Conservation (phyloP, 2,888 invertebrate species). For the Ephialtes manifestator region DNA sequence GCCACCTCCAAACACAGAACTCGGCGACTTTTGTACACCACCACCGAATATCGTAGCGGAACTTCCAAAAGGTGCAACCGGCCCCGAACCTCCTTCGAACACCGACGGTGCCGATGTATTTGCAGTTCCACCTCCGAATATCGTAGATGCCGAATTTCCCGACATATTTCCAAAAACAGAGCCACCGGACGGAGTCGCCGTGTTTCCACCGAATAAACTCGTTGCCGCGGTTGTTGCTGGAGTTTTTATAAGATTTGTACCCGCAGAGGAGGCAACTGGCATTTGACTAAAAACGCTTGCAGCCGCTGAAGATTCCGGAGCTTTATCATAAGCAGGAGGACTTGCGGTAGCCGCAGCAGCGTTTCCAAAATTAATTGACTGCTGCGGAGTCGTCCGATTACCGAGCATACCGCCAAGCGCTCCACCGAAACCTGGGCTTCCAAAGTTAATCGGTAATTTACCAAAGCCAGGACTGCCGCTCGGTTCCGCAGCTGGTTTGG, state of each 20-base stretch:
- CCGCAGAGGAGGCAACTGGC: conserved; percentile 46
- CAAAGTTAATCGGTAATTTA: conserved; percentile 58
- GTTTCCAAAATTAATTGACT: conserved; percentile 63
- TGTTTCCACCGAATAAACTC: conserved; percentile 36
- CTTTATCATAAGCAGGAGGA: conserved; percentile 61
- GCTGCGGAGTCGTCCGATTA: conserved; percentile 19
- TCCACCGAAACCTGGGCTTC: conserved; percentile 50
- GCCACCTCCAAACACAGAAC: conserved; percentile 70
- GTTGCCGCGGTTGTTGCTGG: conserved; percentile 49
- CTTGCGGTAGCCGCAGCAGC: conserved; percentile 47
- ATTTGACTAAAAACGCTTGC: conserved; percentile 63
- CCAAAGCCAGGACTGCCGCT: conserved; percentile 42
- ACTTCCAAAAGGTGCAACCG: conserved; percentile 54
- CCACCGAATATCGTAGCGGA: conserved; percentile 66
- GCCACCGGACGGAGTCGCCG: conserved; percentile 52
- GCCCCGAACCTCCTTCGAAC: conserved; percentile 59
- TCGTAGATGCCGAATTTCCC: conserved; percentile 60
- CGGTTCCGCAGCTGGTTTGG: conserved; percentile 51
- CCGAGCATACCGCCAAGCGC: conserved; percentile 55
- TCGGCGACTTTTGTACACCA: conserved; percentile 56
- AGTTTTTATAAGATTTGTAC: conserved; percentile 47
- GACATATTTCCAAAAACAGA: conserved; percentile 69
- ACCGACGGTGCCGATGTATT: conserved; percentile 43
- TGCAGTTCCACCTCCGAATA: conserved; percentile 71
- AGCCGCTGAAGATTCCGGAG: conserved; percentile 46